Evolutionary conservation across 2,113 vertebrate species (phyloP), one percentile per base, ranked within the genome.

Genomic region (Ciconia stormi): DNA sequence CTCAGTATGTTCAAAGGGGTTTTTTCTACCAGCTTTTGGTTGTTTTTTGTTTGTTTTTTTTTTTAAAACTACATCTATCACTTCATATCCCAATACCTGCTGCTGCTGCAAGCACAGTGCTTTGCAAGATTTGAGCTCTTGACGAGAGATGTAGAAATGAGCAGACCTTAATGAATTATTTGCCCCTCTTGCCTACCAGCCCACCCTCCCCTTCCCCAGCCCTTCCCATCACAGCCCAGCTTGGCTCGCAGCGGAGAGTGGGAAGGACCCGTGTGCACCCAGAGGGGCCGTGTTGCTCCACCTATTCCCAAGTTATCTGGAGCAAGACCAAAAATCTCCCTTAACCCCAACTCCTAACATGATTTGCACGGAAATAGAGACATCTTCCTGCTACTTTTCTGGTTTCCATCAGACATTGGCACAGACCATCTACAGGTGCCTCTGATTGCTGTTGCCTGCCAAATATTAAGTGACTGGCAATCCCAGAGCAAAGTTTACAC

Each of bases 401-500:
- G 53, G 90, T 34, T 53, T 85, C 44, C 25, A 17, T 36, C 65
- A 84, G 62, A 73, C 50, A 16, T 18, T 40, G 38, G 18, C 66
- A 67, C 32, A 69, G 63, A 55, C 34, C 69, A 71, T 86, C 89
- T 80, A 86, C 81, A 95, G 77, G 71, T 93, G 82, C 50, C 65
- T 62, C 26, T 4, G 6, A 36, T 15, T 49, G 70, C 83, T 62
- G 82, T 32, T 95, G 91, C 85, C 73, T 92, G 94, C 56, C 72
- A 92, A 81, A 55, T 4, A 26, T 46, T 12, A 59, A 59, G 26
- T 82, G 82, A 89, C 85, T 94, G 71, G 65, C 77, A 96, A 87
- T 73, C 79, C 73, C 88, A 67, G 90, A 97, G 74, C 87, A 95
- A 97, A 98, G 88, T 91, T 95, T 89, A 92, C 77, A 76, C 74